phyloP scores from a whole-genome alignment of 2,797 vertebrate species.

The Oryzias sinensis region DNA sequence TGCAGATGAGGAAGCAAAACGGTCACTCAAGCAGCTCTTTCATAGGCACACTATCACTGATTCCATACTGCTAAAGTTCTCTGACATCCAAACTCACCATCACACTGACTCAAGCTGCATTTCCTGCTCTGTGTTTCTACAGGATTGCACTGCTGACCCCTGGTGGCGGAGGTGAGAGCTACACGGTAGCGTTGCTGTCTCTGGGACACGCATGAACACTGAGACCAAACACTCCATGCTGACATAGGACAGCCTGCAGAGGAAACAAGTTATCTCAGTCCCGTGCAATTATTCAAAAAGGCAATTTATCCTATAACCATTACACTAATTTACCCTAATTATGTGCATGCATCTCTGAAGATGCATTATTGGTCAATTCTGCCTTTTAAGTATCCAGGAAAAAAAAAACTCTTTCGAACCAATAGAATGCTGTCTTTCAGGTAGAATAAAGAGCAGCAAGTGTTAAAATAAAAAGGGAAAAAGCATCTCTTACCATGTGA shows the following conservation, averaged over 20 bases:
- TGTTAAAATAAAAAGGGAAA: too few relatives aligned
- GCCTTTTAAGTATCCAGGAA: too few relatives aligned
- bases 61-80: too few relatives aligned
- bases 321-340: not conserved
- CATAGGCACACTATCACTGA: not conserved
- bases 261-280: not conserved
- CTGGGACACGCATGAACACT: conserved; percentile 80
- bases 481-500: not conserved
- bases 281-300: not conserved
- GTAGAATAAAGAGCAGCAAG: not conserved
- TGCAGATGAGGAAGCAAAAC: conserved; percentile 16
- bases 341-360: not conserved
- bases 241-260: conserved; percentile 81
- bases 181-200: conserved; percentile 83
- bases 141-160: conserved; percentile 75
- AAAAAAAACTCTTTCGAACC: not conserved
- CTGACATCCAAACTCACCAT: conserved; percentile 60
- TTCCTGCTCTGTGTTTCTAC: conserved; percentile 76
- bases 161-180: conserved; percentile 65
- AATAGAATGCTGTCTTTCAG: not conserved
- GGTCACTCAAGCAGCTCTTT: accelerated
- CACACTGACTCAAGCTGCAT: conserved; percentile 72
- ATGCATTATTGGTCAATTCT: not conserved
- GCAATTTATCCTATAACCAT: not conserved
- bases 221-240: conserved; percentile 84